A percentile compares a stretch with the other conserved stretches of the same genome.
These are phyloP conservation scores for Oceanodroma tethys DNA, from an alignment of 2,113 vertebrate species.

Conservation along the genomic window DNA sequence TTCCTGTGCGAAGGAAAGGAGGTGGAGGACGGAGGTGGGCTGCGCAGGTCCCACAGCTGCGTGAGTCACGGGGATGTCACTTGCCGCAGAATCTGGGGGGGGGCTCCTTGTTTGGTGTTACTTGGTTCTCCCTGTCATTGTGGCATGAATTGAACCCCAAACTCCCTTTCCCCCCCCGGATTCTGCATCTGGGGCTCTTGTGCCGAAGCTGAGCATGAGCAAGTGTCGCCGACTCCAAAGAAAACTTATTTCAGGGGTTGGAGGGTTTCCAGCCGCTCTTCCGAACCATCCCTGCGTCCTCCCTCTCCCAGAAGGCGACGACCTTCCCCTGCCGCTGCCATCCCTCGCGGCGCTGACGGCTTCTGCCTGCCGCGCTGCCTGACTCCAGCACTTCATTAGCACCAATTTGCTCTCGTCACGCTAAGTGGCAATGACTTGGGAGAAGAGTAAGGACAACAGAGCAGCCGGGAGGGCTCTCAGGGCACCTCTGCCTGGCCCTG, in stretches of 20 bases:
- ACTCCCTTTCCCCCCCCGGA: not conserved
- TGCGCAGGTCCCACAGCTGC: accelerated
- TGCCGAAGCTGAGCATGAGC: accelerated
- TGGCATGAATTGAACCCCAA: not conserved
- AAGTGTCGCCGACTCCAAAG: not conserved
- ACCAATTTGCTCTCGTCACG: slow-evolving; percentile 56
- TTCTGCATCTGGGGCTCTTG: not conserved
- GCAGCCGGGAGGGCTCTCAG: not conserved
- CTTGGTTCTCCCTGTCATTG: accelerated
- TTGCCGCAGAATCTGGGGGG: not conserved
- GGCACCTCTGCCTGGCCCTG: not conserved
- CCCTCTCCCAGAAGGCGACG: not conserved
- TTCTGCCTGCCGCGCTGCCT: not conserved
- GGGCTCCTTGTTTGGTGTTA: not conserved
- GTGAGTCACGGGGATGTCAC: not conserved
- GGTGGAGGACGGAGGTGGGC: accelerated
- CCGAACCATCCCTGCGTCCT: accelerated
- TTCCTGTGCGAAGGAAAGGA: accelerated
- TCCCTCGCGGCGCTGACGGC: not conserved
- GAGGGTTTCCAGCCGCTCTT: not conserved
- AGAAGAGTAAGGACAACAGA: not conserved
- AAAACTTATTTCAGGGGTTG: not conserved
- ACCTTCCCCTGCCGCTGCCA: not conserved
- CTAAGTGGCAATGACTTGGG: slow-evolving; percentile 32
- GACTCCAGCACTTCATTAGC: slow-evolving; percentile 62